A percentile compares a stretch with the other conserved stretches of the same genome.
Evolutionary conservation across 2,797 vertebrate species (phyloP).

Genomic region (Alca torda): DNA sequence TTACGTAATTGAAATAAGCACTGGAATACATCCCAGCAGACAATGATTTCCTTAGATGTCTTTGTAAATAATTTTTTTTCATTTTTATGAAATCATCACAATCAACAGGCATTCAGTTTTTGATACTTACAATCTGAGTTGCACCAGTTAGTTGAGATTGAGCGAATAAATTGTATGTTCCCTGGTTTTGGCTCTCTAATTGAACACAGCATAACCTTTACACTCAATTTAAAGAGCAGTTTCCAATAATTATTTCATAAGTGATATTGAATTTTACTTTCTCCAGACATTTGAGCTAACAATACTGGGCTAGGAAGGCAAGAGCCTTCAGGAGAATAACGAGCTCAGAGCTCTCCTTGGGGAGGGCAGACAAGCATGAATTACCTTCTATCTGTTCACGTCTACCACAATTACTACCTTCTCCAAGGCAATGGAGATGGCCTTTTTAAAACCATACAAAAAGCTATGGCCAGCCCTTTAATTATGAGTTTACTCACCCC

Average conservation of each 20-base stretch:
- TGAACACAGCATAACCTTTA: background rate
- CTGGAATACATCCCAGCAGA: background rate
- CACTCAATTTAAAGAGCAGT: background rate
- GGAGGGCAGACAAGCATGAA: background rate
- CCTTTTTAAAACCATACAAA: background rate
- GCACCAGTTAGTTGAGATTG: background rate
- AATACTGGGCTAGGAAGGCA: background rate
- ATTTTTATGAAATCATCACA: background rate
- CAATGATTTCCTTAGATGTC: background rate
- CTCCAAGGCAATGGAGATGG: background rate
- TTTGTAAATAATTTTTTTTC: background rate
- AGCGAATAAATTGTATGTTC: background rate
- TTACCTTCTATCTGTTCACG: background rate
- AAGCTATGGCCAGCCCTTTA: background rate
- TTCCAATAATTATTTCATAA: background rate
- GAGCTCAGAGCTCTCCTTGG: background rate
- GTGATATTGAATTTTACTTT: background rate
- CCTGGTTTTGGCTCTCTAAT: background rate
- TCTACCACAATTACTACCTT: background rate
- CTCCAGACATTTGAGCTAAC: background rate
- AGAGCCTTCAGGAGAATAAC: background rate
- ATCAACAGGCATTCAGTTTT: background rate
- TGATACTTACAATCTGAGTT: conserved; percentile 1
- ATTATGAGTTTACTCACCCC: background rate
- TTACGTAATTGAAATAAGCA: background rate